These are phyloP conservation scores for Eueremaeus valkanovi DNA, from an alignment of 2,888 invertebrate genomes.

Conservation along the genomic window DNA sequence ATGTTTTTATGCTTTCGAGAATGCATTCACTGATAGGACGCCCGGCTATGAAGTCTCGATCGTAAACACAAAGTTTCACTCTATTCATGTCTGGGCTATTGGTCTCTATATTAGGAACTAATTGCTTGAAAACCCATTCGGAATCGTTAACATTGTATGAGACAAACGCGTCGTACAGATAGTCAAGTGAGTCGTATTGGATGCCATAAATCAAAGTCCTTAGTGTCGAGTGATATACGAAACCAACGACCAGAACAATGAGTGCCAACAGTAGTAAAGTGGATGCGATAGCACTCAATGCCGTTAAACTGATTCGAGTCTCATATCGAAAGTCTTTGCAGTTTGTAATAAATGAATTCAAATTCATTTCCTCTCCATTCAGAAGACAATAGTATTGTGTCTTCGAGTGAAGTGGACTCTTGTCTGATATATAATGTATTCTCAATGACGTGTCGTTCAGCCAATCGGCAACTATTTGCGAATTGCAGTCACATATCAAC, in stretches of 20 bases:
- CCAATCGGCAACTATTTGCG: slow-evolving; percentile 29
- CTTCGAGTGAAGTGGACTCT: slow-evolving; percentile 19
- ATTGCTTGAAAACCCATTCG: slow-evolving; percentile 43
- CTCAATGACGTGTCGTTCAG: slow-evolving; percentile 12
- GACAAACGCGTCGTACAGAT: slow-evolving; percentile 44
- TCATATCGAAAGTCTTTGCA: neutral
- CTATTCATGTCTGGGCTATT: slow-evolving; percentile 24
- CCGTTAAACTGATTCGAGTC: neutral
- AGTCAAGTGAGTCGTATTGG: slow-evolving; percentile 35
- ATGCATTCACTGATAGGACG: slow-evolving; percentile 44
- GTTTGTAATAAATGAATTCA: neutral
- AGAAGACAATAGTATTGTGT: slow-evolving; percentile 24
- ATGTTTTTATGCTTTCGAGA: slow-evolving; percentile 40
- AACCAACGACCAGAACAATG: slow-evolving; percentile 32
- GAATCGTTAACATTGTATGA: slow-evolving; percentile 44
- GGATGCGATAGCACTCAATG: slow-evolving; percentile 8
- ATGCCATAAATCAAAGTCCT: slow-evolving; percentile 23
- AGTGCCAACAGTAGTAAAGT: slow-evolving; percentile 23
- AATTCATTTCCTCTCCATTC: neutral
- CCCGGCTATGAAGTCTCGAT: slow-evolving; percentile 45
- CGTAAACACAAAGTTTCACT: slow-evolving; percentile 44
- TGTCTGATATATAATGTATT: slow-evolving; percentile 1
- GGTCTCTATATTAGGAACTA: slow-evolving; percentile 43
- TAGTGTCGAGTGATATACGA: slow-evolving; percentile 37
- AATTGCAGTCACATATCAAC: slow-evolving; percentile 41